A percentile compares a stretch with the other conserved stretches of the same genome.
Conservation (phyloP, 35 echinoderm and acorn worm species). For the Eucidaris tribuloides region DNA sequence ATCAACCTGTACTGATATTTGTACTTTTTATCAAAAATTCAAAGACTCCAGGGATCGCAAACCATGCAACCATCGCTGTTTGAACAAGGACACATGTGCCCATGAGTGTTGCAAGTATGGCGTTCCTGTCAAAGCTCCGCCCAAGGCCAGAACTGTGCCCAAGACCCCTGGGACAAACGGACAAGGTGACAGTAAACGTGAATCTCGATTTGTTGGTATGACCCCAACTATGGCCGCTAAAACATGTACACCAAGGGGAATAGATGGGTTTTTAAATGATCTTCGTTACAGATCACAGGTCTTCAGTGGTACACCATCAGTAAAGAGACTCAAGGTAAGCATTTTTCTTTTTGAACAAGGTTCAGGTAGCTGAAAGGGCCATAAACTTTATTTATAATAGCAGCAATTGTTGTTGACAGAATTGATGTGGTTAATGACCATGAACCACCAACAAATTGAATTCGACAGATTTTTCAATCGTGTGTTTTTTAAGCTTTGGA, state of each 20-base stretch:
- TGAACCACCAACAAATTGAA: no score
- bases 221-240: neutral
- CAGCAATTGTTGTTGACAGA: no score
- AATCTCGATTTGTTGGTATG: no score
- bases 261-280: constrained; percentile 40
- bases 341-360: neutral
- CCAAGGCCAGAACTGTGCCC: neutral
- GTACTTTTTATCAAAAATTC: neutral
- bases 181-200: neutral
- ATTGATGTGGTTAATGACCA: no score
- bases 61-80: constrained; percentile 68
- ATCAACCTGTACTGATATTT: neutral
- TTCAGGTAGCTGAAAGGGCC: no score
- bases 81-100: constrained; percentile 61
- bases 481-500: no score
- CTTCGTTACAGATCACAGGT: constrained; percentile 35
- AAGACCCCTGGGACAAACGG: neutral
- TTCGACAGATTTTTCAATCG: no score
- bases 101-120: constrained; percentile 77
- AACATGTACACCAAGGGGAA: neutral
- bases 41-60: constrained; percentile 3
- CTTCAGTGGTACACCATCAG: constrained; percentile 18
- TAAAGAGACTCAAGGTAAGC: constrained; percentile 55
- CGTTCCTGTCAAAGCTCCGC: constrained; percentile 11
- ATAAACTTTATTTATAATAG: no score